Percentiles rank a stretch among this genome's conserved stretches.
These are phyloP conservation scores for Stratiolaelaps scimitus DNA, from an alignment of 1,140 invertebrate species.

Conservation along the genomic window DNA sequence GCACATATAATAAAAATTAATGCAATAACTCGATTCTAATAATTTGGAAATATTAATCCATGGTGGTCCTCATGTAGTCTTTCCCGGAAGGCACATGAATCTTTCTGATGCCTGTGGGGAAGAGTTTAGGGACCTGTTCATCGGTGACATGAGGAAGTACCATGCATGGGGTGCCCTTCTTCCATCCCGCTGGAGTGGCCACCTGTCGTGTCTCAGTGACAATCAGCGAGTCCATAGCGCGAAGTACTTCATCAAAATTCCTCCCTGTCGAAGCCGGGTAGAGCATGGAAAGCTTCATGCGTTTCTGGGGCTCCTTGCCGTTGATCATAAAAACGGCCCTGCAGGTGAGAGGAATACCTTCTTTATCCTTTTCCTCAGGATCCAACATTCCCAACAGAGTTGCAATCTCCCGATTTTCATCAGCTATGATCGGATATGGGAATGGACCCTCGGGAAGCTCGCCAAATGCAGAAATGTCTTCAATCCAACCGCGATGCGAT, in stretches of 20 bases:
- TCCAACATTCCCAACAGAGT: too few relatives aligned
- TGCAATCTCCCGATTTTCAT: constrained; percentile 60
- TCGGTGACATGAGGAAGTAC: constrained; percentile 2
- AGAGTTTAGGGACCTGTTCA: constrained; percentile 1
- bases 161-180: constrained; percentile 18
- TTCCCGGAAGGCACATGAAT: constrained; percentile 5
- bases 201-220: constrained; percentile 10
- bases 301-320: constrained; percentile 73
- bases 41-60: too few relatives aligned
- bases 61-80: too few relatives aligned
- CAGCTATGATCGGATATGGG: constrained; percentile 75
- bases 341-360: too few relatives aligned
- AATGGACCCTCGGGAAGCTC: constrained; percentile 54
- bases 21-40: too few relatives aligned
- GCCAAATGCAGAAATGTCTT: constrained; percentile 58
- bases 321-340: too few relatives aligned
- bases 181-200: constrained; percentile 4
- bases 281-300: constrained; percentile 69
- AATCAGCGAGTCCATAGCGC: constrained; percentile 16
- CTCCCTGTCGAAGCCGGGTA: constrained; percentile 81
- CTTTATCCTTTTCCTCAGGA: too few relatives aligned
- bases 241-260: constrained; percentile 54
- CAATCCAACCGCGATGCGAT: constrained; percentile 65
- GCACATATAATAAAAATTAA: too few relatives aligned
- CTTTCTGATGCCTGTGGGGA: constrained; percentile 5